These are phyloP conservation scores for Dipodomys stephensi DNA, from an alignment of 2,113 vertebrate genomes.

Conservation along the genomic window DNA sequence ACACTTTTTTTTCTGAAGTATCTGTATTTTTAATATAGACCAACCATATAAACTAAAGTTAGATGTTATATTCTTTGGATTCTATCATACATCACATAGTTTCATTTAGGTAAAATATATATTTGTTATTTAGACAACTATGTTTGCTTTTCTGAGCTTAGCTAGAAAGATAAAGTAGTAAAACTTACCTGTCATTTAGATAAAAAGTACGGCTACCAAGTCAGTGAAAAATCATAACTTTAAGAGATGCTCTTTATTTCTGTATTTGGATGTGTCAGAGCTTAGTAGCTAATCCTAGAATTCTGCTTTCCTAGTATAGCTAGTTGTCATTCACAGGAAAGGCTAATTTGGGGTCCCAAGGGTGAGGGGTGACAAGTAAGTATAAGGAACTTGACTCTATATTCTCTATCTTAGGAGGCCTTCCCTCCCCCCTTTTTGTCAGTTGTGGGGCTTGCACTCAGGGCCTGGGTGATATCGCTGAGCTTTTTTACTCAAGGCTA, in stretches of 20 bases:
- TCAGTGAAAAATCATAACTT: conserved; percentile 41
- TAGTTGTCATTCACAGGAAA: not conserved
- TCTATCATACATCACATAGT: not conserved
- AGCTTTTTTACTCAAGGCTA: no score
- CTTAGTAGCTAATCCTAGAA: not conserved
- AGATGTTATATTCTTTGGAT: not conserved
- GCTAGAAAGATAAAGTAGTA: not conserved
- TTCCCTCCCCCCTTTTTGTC: not conserved
- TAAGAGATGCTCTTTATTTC: not conserved
- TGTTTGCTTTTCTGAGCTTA: conserved; percentile 31
- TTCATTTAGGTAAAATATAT: conserved; percentile 47
- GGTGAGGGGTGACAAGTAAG: not conserved
- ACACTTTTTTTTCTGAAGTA: conserved; percentile 23
- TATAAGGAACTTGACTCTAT: not conserved
- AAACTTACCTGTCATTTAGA: conserved; percentile 1
- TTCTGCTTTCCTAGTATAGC: not conserved
- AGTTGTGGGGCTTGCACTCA: not conserved
- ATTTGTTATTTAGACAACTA: conserved; percentile 1
- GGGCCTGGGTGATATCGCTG: no score
- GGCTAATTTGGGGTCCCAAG: no score
- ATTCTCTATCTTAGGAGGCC: not conserved
- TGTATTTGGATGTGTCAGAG: not conserved
- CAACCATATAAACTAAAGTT: not conserved
- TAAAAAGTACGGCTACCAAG: conserved; percentile 14
- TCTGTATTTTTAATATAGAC: conserved; percentile 16